Conservation (phyloP, 1,140 invertebrate species). For the Aphaenogaster ashmeadi region DNA sequence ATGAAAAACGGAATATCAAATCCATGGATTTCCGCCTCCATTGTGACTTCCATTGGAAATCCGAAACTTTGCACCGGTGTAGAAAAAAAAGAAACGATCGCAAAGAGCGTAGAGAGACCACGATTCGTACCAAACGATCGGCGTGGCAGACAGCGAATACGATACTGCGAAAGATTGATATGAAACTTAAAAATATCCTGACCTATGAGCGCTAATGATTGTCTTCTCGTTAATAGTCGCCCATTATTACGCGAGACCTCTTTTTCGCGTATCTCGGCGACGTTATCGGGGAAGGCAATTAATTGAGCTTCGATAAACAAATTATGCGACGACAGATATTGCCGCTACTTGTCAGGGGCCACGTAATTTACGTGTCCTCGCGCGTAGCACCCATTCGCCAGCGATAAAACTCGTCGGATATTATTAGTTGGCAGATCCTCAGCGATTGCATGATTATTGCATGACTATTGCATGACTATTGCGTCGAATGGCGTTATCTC, state of each 20-base stretch:
- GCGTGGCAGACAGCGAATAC: neutral
- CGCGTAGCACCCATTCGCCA: neutral
- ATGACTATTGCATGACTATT: constrained; percentile 12
- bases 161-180: neutral
- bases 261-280: constrained; percentile 18
- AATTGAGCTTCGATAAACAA: constrained; percentile 40
- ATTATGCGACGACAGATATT: constrained; percentile 36
- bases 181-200: neutral
- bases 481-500: constrained; percentile 34
- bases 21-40: too few species aligned
- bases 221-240: neutral
- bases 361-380: neutral
- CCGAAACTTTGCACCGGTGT: too few species aligned
- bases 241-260: constrained; percentile 16
- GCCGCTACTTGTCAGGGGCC: neutral
- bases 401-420: constrained; percentile 13
- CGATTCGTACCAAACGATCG: neutral
- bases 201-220: neutral
- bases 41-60: too few species aligned
- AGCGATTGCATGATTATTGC: constrained; percentile 5
- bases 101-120: neutral
- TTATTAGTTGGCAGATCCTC: neutral
- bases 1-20: neutral
- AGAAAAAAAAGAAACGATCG: neutral
- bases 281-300: constrained; percentile 46